A percentile compares a stretch with the other conserved stretches of the same genome.
These are phyloP conservation scores for Mesorhabditis sp. DNA, from an alignment of 2,888 invertebrate species.

Conservation along the genomic window DNA sequence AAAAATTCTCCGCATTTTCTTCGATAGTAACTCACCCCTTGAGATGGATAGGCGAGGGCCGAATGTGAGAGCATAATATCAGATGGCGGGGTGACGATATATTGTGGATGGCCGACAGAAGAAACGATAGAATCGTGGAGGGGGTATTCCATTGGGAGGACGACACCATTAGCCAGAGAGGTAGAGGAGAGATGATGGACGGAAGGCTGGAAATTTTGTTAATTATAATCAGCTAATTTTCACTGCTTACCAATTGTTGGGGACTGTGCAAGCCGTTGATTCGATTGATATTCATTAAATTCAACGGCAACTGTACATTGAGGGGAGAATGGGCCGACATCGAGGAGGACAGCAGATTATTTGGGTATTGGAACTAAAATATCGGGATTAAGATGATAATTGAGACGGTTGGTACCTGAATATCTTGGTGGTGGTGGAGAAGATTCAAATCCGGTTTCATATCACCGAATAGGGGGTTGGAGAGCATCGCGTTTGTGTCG, in stretches of 20 bases:
- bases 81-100: constrained; percentile 32
- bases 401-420: neutral
- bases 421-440: neutral
- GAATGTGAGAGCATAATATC: constrained; percentile 37
- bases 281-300: constrained; percentile 5
- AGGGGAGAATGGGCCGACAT: neutral
- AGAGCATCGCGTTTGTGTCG: constrained; percentile 12
- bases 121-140: constrained; percentile 11
- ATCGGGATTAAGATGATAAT: neutral
- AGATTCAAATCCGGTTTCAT: constrained; percentile 11
- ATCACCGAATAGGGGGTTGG: constrained; percentile 4
- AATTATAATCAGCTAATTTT: neutral
- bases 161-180: constrained; percentile 18
- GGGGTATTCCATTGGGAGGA: constrained; percentile 28
- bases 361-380: neutral
- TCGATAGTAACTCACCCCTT: neutral
- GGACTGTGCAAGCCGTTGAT: constrained; percentile 12
- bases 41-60: constrained; percentile 17
- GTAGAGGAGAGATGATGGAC: constrained; percentile 40
- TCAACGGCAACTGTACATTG: neutral
- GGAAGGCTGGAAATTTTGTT: constrained; percentile 31
- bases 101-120: constrained; percentile 28
- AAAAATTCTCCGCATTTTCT: neutral
- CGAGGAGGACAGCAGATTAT: neutral
- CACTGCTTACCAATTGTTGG: constrained; percentile 27